Evolutionary conservation across 2,888 invertebrate species (phyloP).

Genomic region (Cordilura impudica): DNA sequence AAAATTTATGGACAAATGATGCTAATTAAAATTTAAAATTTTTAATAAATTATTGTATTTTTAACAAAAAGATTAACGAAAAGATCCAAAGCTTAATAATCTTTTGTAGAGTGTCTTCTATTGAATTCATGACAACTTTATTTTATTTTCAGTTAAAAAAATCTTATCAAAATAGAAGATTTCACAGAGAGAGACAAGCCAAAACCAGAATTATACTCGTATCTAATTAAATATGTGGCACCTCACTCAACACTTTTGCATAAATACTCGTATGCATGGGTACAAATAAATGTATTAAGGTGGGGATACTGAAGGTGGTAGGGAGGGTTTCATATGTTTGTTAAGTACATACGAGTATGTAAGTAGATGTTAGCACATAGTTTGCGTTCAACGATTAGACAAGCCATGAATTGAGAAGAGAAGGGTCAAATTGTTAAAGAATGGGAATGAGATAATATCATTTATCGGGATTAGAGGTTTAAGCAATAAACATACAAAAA

Average conservation of each 20-base stretch:
- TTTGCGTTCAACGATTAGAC: not conserved
- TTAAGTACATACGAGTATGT: too few species aligned
- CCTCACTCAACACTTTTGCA: not conserved
- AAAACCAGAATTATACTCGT: too few species aligned
- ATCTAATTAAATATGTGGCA: too few species aligned
- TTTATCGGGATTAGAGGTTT: conserved; percentile 58
- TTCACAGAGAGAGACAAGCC: too few species aligned
- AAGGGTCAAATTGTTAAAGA: conserved; percentile 44
- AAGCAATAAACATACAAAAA: conserved; percentile 51
- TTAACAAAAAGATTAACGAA: not conserved
- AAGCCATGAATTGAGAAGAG: conserved; percentile 13
- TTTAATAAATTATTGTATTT: not conserved
- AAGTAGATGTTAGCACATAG: not conserved
- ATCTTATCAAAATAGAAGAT: too few species aligned
- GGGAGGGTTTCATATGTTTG: too few species aligned
- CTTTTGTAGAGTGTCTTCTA: not conserved
- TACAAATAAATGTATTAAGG: too few species aligned
- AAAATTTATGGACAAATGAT: not conserved
- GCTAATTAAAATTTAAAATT: not conserved
- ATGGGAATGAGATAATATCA: conserved; percentile 37
- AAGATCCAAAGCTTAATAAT: not conserved
- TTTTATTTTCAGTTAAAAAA: conserved; percentile 9
- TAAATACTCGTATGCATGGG: not conserved
- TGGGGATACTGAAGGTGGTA: too few species aligned
- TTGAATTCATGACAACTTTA: not conserved